Percentiles rank a stretch among this genome's conserved stretches.
phyloP scores from a whole-genome alignment of 2,888 invertebrate genomes.

The Caenorhabditis doughertyi region DNA sequence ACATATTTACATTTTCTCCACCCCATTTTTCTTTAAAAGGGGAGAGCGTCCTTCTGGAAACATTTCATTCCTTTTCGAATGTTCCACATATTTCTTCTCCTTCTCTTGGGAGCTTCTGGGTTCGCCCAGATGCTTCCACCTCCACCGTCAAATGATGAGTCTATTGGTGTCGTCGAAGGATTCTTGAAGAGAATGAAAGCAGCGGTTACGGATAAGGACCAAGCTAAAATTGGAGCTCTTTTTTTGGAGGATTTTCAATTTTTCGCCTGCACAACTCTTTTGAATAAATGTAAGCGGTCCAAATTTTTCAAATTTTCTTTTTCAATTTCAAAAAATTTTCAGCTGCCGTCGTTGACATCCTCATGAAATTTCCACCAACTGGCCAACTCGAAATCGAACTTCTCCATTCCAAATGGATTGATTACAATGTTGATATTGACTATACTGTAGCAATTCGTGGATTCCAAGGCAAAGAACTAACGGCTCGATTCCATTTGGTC shows the following conservation, averaged over 20 bases:
- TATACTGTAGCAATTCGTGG: constrained; percentile 2
- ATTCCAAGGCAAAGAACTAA: background rate
- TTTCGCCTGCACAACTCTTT: background rate
- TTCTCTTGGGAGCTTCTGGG: too few species aligned
- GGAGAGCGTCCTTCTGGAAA: too few species aligned
- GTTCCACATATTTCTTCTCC: too few species aligned
- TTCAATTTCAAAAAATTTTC: too few species aligned
- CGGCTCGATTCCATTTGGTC: background rate
- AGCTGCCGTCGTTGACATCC: background rate
- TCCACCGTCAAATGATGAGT: background rate
- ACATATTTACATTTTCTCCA: too few species aligned
- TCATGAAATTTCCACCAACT: background rate
- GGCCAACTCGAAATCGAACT: background rate
- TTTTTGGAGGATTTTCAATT: background rate
- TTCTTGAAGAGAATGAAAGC: background rate
- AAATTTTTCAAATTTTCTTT: background rate
- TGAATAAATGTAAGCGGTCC: background rate
- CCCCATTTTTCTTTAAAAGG: too few species aligned
- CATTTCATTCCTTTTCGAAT: too few species aligned
- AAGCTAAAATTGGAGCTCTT: background rate
- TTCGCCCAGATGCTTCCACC: too few species aligned
- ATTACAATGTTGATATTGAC: constrained; percentile 2
- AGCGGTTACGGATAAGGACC: background rate
- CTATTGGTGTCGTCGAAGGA: background rate
- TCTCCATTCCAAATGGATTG: background rate